phyloP scores from a whole-genome alignment of 2,888 invertebrate genomes.

The Lepidonotus clava region DNA sequence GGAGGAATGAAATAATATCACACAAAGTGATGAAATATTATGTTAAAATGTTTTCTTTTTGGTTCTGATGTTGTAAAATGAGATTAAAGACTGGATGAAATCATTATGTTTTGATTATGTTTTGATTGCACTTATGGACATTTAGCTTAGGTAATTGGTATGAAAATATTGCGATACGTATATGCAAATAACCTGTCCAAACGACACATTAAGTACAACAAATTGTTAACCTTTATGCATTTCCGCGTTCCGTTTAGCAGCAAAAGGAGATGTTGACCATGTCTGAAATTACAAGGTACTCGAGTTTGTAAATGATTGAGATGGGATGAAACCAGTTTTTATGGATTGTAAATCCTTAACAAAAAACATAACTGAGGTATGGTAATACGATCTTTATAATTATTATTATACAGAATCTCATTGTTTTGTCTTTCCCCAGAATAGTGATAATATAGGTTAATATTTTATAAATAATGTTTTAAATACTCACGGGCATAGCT shows the following conservation, averaged over 20 bases:
- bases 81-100: too few species aligned
- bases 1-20: background rate
- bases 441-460: too few species aligned
- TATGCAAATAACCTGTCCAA: too few species aligned
- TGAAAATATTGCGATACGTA: background rate
- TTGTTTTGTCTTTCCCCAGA: too few species aligned
- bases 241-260: conserved; percentile 80
- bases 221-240: conserved; percentile 78
- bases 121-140: too few species aligned
- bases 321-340: too few species aligned
- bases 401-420: background rate
- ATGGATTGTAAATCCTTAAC: too few species aligned
- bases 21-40: background rate
- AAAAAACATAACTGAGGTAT: background rate
- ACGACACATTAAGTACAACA: background rate
- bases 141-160: background rate
- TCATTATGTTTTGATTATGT: too few species aligned
- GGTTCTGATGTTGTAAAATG: too few species aligned
- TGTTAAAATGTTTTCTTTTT: too few species aligned
- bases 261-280: conserved; percentile 81
- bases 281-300: conserved; percentile 69
- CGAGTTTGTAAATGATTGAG: background rate
- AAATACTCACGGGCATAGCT: conserved; percentile 82
- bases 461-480: too few species aligned
- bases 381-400: background rate